phyloP scores from a whole-genome alignment of 2,888 invertebrate genomes.

The Lepidocyrtinus sp. region DNA sequence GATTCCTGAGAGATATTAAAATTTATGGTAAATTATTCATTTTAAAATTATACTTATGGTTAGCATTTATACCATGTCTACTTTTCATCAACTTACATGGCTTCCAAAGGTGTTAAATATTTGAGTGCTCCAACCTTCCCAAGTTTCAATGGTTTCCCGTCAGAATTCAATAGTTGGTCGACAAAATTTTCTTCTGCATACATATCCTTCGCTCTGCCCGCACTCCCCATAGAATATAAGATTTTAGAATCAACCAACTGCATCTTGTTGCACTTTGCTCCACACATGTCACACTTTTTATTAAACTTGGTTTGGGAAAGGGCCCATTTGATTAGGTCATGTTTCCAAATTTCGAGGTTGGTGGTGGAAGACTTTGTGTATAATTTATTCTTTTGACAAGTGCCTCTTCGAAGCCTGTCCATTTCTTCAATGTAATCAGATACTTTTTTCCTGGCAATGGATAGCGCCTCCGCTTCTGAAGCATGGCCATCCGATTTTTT shows the following conservation, averaged over 20 bases:
- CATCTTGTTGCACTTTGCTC: conserved; percentile 60
- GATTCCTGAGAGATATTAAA: conserved; percentile 73
- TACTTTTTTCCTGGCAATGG: conserved; percentile 41
- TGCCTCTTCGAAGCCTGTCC: no score
- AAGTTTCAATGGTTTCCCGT: not conserved
- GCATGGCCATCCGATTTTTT: not conserved
- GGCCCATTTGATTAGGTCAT: conserved; percentile 61
- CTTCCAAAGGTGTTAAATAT: conserved; percentile 68
- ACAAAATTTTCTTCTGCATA: conserved; percentile 27
- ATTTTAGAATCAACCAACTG: conserved; percentile 66
- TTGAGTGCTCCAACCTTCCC: conserved; percentile 51
- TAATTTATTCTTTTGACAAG: no score
- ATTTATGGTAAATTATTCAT: not conserved
- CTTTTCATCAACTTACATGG: conserved; percentile 55
- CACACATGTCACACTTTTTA: conserved; percentile 65
- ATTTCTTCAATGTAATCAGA: no score
- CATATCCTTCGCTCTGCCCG: no score
- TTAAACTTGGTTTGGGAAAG: conserved; percentile 59
- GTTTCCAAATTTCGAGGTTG: conserved; percentile 64
- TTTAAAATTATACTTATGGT: not conserved
- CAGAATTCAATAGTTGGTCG: conserved; percentile 25
- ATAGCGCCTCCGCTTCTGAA: conserved; percentile 17
- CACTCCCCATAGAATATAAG: conserved; percentile 60
- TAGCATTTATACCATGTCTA: not conserved
- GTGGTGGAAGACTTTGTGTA: conserved; percentile 42